phyloP scores from a whole-genome alignment of 2,113 vertebrate species.

The Gavialis gangeticus region DNA sequence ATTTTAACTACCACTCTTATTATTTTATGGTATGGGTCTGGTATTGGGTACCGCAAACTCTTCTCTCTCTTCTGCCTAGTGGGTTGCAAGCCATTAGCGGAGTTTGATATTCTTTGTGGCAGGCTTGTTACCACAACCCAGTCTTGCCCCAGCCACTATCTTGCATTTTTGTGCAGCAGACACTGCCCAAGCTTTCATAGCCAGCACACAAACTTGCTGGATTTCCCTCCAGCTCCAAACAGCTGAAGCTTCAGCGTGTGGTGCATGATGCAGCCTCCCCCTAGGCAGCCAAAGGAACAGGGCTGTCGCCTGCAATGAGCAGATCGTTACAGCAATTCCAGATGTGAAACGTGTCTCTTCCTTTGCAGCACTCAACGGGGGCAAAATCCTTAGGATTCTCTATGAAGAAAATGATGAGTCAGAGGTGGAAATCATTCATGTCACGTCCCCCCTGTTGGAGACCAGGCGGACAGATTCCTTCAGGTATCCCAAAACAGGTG shows the following conservation, averaged over 20 bases:
- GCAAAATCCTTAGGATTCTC: constrained; percentile 83
- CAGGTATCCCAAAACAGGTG: constrained; percentile 87
- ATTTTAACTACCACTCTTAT: too few species aligned
- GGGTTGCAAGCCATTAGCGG: too few species aligned
- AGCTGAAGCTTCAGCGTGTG: neutral
- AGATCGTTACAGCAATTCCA: constrained; percentile 10
- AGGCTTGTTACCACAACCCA: too few species aligned
- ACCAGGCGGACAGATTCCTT: constrained; percentile 87
- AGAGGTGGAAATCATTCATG: constrained; percentile 87
- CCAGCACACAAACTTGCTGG: neutral
- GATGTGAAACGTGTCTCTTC: constrained; percentile 56
- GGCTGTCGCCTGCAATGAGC: neutral
- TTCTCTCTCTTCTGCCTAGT: too few species aligned
- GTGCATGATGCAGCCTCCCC: neutral
- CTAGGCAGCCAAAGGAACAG: neutral
- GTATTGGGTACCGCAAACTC: too few species aligned
- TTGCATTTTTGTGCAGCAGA: too few species aligned
- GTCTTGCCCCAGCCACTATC: too few species aligned
- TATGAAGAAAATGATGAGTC: constrained; percentile 89
- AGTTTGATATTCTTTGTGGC: too few species aligned
- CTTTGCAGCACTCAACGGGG: constrained; percentile 79
- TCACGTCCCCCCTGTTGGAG: constrained; percentile 86
- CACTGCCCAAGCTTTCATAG: too few species aligned
- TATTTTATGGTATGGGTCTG: too few species aligned
- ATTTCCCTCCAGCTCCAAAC: neutral